A percentile compares a stretch with the other conserved stretches of the same genome.
Evolutionary conservation across 2,797 vertebrate species (phyloP).

Genomic region (Sebastes minor): DNA sequence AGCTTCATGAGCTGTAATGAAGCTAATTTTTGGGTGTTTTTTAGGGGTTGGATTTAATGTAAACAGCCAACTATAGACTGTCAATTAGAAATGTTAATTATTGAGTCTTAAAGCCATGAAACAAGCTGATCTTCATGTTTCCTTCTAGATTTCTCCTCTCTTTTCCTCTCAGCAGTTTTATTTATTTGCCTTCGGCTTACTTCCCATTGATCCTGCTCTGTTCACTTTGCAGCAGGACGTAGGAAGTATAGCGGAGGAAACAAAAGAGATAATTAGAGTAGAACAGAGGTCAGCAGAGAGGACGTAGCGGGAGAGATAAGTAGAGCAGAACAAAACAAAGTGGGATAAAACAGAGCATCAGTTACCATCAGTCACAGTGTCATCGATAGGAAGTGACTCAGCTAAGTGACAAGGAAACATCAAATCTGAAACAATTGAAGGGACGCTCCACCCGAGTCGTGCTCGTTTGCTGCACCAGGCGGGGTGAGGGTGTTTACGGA

Average conservation of each 20-base stretch:
- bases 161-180: rapidly evolving
- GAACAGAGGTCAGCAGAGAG: neutral
- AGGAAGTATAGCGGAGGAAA: too few relatives aligned
- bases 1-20: neutral
- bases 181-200: too few relatives aligned
- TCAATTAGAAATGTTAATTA: neutral
- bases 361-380: conserved; percentile 9
- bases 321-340: conserved; percentile 30
- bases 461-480: neutral
- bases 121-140: too few relatives aligned
- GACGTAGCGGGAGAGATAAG: neutral
- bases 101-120: too few relatives aligned
- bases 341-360: conserved; percentile 7
- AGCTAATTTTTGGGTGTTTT: conserved; percentile 10
- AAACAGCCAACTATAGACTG: neutral
- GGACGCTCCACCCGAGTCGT: neutral
- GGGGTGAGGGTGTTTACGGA: neutral
- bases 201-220: too few relatives aligned
- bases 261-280: conserved; percentile 15
- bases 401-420: neutral
- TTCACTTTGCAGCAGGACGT: too few relatives aligned
- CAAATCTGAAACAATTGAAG: neutral
- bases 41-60: neutral
- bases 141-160: too few relatives aligned
- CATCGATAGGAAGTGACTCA: conserved; percentile 20